These are phyloP conservation scores for Hydropsyche tenuis DNA, from an alignment of 1,140 invertebrate genomes.

Conservation along the genomic window DNA sequence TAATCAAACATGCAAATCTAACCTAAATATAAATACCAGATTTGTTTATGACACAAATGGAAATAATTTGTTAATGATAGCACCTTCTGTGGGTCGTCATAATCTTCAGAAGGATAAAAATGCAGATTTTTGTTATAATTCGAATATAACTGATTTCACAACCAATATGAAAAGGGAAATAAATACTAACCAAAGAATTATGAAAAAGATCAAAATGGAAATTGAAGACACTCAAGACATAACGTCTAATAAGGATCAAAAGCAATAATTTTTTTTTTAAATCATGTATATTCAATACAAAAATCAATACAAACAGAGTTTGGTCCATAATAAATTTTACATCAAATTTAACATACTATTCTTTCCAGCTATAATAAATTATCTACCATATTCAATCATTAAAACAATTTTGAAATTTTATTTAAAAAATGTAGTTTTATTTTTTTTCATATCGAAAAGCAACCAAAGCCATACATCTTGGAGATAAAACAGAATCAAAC, in stretches of 20 bases:
- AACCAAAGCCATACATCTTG: constrained; percentile 77
- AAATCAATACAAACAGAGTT: no score
- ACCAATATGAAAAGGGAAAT: constrained; percentile 40
- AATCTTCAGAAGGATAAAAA: constrained; percentile 42
- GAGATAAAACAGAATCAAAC: constrained; percentile 80
- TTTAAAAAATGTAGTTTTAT: no score
- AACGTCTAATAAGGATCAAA: constrained; percentile 34
- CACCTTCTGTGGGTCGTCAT: constrained; percentile 55
- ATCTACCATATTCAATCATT: no score
- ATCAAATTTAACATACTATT: no score
- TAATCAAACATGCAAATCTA: constrained; percentile 42
- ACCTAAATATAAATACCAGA: constrained; percentile 38
- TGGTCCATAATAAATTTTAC: no score
- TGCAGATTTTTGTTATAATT: constrained; percentile 36
- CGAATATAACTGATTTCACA: constrained; percentile 27
- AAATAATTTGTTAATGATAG: constrained; percentile 72
- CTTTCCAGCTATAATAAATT: no score
- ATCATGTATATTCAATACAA: no score
- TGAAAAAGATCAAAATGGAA: constrained; percentile 46
- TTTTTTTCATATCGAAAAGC: constrained; percentile 52
- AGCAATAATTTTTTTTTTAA: neutral
- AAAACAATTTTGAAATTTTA: no score
- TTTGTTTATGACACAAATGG: constrained; percentile 66
- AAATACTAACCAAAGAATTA: constrained; percentile 14
- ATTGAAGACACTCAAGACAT: constrained; percentile 41